Conservation (phyloP, 1,140 invertebrate genomes). For the Drosophila triauraria region DNA sequence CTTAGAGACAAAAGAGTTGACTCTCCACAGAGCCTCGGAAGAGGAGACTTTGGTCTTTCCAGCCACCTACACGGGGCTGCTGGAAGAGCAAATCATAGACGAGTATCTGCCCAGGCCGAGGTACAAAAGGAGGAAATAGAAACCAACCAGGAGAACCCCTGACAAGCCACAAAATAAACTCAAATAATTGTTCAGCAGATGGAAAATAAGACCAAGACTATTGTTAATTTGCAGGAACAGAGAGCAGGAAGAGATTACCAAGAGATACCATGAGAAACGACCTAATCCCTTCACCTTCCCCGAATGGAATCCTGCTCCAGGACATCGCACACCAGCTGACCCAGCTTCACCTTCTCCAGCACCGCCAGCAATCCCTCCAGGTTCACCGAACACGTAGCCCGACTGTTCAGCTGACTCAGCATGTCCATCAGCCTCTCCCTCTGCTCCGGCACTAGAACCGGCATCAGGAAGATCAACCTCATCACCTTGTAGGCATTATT, state of each 20-base stretch:
- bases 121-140: not conserved
- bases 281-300: not conserved
- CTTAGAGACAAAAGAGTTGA: no score
- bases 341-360: conserved; percentile 15
- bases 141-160: no score
- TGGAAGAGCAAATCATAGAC: conserved; percentile 32
- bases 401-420: conserved; percentile 39
- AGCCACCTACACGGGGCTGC: conserved; percentile 34
- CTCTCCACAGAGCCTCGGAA: not conserved
- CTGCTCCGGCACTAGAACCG: conserved; percentile 46
- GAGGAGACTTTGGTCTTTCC: conserved; percentile 7
- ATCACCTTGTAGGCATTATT: conserved; percentile 53
- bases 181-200: not conserved
- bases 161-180: not conserved
- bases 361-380: conserved; percentile 30
- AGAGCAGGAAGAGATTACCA: not conserved
- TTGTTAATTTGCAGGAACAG: no score
- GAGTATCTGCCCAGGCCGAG: conserved; percentile 36
- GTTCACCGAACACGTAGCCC: conserved; percentile 26
- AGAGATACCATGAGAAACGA: not conserved
- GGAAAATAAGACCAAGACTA: not conserved
- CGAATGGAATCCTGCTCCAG: conserved; percentile 17
- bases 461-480: conserved; percentile 47
- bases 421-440: conserved; percentile 23
- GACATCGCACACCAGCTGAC: conserved; percentile 53